These are phyloP conservation scores for Elegia similella DNA, from an alignment of 2,888 invertebrate species.

Conservation along the genomic window DNA sequence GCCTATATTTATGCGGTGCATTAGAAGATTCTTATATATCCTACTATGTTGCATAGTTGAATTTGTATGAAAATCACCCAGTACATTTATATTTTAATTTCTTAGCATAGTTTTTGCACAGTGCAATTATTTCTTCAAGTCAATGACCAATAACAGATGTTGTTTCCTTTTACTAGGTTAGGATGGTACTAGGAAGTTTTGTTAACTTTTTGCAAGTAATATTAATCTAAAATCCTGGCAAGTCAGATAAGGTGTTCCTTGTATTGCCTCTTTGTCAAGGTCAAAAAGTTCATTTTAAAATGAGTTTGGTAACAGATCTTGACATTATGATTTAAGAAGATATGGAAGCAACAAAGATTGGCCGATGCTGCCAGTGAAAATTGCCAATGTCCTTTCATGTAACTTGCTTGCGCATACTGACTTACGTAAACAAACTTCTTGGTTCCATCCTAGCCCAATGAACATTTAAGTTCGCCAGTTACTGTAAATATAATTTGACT, in stretches of 20 bases:
- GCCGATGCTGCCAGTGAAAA: not conserved
- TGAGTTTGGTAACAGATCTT: too few species aligned
- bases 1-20: slow-evolving; percentile 62
- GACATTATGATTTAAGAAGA: too few species aligned
- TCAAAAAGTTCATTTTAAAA: too few species aligned
- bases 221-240: not conserved
- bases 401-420: not conserved
- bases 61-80: slow-evolving; percentile 33
- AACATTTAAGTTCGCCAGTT: slow-evolving; percentile 61
- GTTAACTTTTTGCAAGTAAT: not conserved
- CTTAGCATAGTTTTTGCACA: slow-evolving; percentile 25
- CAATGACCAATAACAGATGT: slow-evolving; percentile 22
- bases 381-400: not conserved
- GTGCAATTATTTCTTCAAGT: slow-evolving; percentile 30
- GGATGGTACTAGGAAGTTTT: not conserved
- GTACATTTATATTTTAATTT: slow-evolving; percentile 36
- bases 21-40: slow-evolving; percentile 44
- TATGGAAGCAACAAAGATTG: too few species aligned
- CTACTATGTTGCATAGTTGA: slow-evolving; percentile 28
- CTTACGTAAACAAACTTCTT: not conserved
- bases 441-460: slow-evolving; percentile 21
- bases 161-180: slow-evolving; percentile 28
- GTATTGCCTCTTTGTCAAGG: too few species aligned
- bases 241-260: not conserved
- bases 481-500: slow-evolving; percentile 71